These are phyloP conservation scores for Polyergus mexicanus DNA, from an alignment of 1,140 invertebrate species.

Conservation along the genomic window DNA sequence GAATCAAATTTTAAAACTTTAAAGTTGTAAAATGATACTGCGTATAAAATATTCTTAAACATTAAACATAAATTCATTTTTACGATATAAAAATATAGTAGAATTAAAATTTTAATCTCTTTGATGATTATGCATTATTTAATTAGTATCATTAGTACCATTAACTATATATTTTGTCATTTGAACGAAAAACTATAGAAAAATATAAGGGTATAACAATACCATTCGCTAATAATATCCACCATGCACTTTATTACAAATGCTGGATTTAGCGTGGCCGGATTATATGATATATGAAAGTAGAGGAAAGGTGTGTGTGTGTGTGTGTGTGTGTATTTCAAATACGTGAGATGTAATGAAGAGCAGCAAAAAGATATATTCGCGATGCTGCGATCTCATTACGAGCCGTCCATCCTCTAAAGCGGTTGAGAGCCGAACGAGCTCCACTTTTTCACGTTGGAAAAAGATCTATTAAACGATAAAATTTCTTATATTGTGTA, in stretches of 20 bases:
- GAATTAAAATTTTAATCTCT: neutral
- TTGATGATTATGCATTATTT: slow-evolving; percentile 1
- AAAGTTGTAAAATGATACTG: neutral
- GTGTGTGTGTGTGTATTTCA: slow-evolving; percentile 13
- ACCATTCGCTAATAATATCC: slow-evolving; percentile 28
- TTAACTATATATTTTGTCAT: neutral
- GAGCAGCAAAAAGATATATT: slow-evolving; percentile 47
- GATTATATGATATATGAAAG: slow-evolving; percentile 39
- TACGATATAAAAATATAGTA: neutral
- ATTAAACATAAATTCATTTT: neutral
- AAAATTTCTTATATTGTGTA: slow-evolving; percentile 1
- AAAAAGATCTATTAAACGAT: slow-evolving; percentile 28
- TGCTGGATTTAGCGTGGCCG: slow-evolving; percentile 23
- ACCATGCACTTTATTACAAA: slow-evolving; percentile 16
- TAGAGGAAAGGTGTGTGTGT: neutral
- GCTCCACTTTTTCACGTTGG: slow-evolving; percentile 3
- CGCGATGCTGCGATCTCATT: slow-evolving; percentile 41
- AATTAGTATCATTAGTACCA: neutral
- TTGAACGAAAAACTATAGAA: neutral
- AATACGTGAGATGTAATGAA: slow-evolving; percentile 46
- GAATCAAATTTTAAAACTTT: neutral
- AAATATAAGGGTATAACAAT: slow-evolving; percentile 1
- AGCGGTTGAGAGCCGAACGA: neutral
- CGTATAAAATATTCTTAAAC: neutral
- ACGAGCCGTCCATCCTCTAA: slow-evolving; percentile 27